Conservation (phyloP, 1,140 invertebrate genomes). For the Wasmannia auropunctata region DNA sequence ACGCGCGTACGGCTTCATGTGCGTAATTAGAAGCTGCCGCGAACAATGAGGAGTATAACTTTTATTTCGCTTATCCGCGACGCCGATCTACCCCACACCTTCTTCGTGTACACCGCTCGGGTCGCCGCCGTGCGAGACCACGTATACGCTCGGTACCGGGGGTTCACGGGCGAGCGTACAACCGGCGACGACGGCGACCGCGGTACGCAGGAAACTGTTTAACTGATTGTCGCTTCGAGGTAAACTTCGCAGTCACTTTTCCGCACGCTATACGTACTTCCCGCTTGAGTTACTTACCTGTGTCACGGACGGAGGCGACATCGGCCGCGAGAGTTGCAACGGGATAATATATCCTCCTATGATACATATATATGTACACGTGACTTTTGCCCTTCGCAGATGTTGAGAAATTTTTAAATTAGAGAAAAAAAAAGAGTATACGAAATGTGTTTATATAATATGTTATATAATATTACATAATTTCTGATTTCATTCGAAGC, state of each 20-base stretch:
- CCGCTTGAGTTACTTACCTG: conserved; percentile 66
- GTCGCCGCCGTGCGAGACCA: conserved; percentile 27
- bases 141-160: conserved; percentile 26
- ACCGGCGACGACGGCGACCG: conserved; percentile 57
- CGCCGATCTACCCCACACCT: conserved; percentile 74
- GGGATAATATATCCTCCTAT: background rate
- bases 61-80: conserved; percentile 83
- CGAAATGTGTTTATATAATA: no score
- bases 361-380: background rate
- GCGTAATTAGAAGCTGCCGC: conserved; percentile 82
- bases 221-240: conserved; percentile 76
- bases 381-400: background rate
- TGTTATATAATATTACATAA: background rate
- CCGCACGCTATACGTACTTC: conserved; percentile 69
- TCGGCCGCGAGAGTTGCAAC: conserved; percentile 43
- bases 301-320: conserved; percentile 60
- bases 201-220: conserved; percentile 73
- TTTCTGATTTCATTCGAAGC: background rate
- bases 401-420: conserved; percentile 13
- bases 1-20: conserved; percentile 64
- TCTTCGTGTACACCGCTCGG: conserved; percentile 45
- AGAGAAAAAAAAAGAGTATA: no score
- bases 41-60: conserved; percentile 83
- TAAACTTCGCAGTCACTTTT: conserved; percentile 74
- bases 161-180: conserved; percentile 50